Evolutionary conservation across 1,140 invertebrate genomes (phyloP), one percentile per base, ranked within the genome.

Genomic region (Dolichoris vasculosae): DNA sequence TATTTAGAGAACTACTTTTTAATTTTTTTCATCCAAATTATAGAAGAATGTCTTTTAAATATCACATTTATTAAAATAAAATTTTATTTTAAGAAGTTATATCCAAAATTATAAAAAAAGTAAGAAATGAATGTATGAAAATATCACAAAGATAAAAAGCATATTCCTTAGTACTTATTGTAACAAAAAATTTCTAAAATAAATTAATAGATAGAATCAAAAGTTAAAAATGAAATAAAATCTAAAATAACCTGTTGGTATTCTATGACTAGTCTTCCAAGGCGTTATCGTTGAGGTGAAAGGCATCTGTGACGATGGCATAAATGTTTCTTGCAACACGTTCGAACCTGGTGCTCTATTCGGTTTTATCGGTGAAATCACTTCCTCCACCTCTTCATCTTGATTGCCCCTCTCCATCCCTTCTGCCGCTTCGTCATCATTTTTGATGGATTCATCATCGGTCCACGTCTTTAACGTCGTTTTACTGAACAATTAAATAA

Each of bases 261-360:
- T 92, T 88, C 89, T 90, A 69, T 91, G 91, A 89, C 89, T 93
- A 80, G 92, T 93, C 88, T 90, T 93, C 91, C 91, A 92, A 71
- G 92, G 89, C 55, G 88, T 86, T 46, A 91, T 89, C 35, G 90
- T 91, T 67, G 91, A 90, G 43, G 73, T 77, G 55, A 78, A 84
- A 84, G 63, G 48, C 35, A 8, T 55, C 15, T 76, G 48, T 46
- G 43, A 35, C 35, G 91, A 88, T 30, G 90, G 88, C n/a, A 91
- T 89, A n/a, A 87, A 78, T 40, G 90, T 92, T 32, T 92, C 91
- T 40, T 90, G 89, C 35, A 91, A 87, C 78, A 90, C 89, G 80
- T 89, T 90, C 26, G 90, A 89, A 30, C 88, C 86, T 73, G 89
- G 88, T 51, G 89, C 88, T 32, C 87, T 89, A 82, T 90, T 89